phyloP scores from a whole-genome alignment of 2,888 invertebrate species.

The Lasioglossum oenotherae region DNA sequence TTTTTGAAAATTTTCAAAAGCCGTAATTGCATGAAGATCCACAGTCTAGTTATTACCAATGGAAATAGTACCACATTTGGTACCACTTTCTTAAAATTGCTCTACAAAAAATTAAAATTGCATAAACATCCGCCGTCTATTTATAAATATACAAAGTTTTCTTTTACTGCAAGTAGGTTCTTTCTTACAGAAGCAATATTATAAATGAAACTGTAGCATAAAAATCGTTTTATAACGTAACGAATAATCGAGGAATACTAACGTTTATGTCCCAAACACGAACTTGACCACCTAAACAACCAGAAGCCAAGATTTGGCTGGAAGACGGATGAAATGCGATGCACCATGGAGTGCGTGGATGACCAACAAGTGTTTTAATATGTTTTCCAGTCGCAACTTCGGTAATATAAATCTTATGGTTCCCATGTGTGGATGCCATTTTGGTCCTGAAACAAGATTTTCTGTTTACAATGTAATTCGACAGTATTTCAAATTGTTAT shows the following conservation, averaged over 20 bases:
- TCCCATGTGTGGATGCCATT: slow-evolving; percentile 95
- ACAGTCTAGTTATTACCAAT: no score
- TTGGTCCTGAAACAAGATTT: slow-evolving; percentile 86
- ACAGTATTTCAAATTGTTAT: background rate
- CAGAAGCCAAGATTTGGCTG: slow-evolving; percentile 93
- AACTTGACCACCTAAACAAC: slow-evolving; percentile 95
- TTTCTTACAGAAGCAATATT: background rate
- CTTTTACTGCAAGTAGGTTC: no score
- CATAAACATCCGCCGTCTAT: no score
- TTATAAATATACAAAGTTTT: no score
- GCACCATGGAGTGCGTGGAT: slow-evolving; percentile 96
- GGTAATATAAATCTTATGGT: slow-evolving; percentile 94
- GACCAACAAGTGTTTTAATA: slow-evolving; percentile 91
- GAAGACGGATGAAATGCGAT: slow-evolving; percentile 94
- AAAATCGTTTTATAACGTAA: background rate
- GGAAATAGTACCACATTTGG: no score
- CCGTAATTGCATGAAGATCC: no score
- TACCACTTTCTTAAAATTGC: no score
- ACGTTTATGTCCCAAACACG: slow-evolving; percentile 94
- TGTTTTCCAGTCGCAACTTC: slow-evolving; percentile 92
- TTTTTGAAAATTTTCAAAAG: no score
- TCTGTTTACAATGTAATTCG: background rate
- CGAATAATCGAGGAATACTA: slow-evolving; percentile 74
- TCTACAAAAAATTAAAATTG: no score
- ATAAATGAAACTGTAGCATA: background rate